phyloP scores from a whole-genome alignment of 2,797 vertebrate species.

The Hippopotamyrus pictus region DNA sequence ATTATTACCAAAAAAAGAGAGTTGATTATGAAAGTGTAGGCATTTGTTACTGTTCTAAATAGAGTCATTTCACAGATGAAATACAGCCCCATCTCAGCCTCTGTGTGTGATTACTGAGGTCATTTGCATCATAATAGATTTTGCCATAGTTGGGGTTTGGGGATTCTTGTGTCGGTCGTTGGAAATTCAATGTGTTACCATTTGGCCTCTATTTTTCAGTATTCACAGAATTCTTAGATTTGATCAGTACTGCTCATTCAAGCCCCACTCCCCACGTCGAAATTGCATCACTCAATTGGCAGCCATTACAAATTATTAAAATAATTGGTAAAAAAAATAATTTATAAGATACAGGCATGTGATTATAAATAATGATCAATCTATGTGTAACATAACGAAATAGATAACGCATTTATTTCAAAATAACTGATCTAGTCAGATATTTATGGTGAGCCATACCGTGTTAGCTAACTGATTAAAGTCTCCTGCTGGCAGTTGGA shows the following conservation, averaged over 20 bases:
- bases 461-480: neutral
- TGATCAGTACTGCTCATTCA: neutral
- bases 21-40: neutral
- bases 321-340: neutral
- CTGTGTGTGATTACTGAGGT: neutral
- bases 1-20: neutral
- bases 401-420: neutral
- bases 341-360: neutral
- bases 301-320: neutral
- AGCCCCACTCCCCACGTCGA: neutral
- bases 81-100: neutral
- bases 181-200: neutral
- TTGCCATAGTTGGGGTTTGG: neutral
- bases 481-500: slow-evolving; percentile 1
- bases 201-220: neutral
- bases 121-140: neutral
- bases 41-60: neutral
- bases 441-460: neutral
- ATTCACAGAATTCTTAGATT: neutral
- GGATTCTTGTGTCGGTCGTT: neutral
- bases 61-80: neutral
- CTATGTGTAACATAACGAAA: neutral
- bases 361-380: neutral
- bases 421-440: neutral
- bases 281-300: neutral